phyloP scores from a whole-genome alignment of 2,113 vertebrate species.

The Bubo scandiacus region DNA sequence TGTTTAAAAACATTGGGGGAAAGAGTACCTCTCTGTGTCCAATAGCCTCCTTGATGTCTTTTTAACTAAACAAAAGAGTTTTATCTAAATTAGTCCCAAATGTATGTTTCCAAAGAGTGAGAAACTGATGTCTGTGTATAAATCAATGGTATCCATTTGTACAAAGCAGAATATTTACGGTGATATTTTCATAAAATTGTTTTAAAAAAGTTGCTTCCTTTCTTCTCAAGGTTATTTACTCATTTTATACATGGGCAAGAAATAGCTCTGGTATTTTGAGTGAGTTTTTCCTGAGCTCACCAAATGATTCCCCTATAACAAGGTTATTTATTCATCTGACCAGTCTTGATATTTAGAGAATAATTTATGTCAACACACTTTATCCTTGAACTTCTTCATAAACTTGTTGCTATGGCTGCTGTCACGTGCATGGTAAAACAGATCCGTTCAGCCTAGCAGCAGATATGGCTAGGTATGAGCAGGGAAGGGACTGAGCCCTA shows the following conservation, averaged over 20 bases:
- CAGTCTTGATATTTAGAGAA: neutral
- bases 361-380: neutral
- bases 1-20: neutral
- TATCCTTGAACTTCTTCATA: neutral
- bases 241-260: neutral
- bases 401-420: neutral
- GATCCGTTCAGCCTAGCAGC: neutral
- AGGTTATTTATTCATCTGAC: neutral
- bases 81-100: neutral
- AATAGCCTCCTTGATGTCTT: neutral
- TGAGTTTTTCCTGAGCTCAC: neutral
- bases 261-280: neutral
- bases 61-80: neutral
- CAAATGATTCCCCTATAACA: neutral
- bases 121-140: neutral
- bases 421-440: neutral
- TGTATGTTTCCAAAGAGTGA: neutral
- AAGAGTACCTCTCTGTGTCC: neutral
- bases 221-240: neutral
- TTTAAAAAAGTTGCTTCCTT: neutral
- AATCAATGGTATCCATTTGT: neutral
- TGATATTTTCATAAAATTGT: neutral
- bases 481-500: neutral
- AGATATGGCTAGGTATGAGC: neutral
- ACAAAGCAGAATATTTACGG: neutral